Conservation (phyloP, 2,888 invertebrate species). For the Automeris io region DNA sequence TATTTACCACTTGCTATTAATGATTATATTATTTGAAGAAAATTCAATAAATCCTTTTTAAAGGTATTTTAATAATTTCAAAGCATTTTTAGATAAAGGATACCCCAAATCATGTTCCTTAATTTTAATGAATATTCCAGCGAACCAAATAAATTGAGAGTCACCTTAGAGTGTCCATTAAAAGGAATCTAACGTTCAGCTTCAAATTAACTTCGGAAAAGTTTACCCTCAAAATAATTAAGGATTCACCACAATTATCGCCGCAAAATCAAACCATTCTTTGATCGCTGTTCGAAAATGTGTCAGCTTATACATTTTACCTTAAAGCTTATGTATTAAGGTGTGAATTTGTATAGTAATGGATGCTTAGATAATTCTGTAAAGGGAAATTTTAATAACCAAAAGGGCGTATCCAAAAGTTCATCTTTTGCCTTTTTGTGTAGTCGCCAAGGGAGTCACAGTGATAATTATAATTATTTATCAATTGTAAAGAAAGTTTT, state of each 20-base stretch:
- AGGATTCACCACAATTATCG: conserved; percentile 76
- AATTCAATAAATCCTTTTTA: too few species aligned
- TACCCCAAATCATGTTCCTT: conserved; percentile 31
- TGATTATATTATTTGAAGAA: too few species aligned
- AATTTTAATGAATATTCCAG: conserved; percentile 66
- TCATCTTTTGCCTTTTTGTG: conserved; percentile 68
- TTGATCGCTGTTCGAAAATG: conserved; percentile 62
- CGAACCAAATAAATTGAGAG: conserved; percentile 69
- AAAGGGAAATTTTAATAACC: conserved; percentile 66
- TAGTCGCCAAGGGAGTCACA: conserved; percentile 58
- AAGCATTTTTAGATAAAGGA: conserved; percentile 3
- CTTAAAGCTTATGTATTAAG: conserved; percentile 31
- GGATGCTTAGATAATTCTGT: conserved; percentile 40
- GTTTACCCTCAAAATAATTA: conserved; percentile 77
- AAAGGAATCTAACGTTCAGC: conserved; percentile 66
- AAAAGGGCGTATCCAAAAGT: conserved; percentile 59
- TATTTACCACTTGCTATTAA: too few species aligned
- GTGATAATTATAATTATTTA: conserved; percentile 75
- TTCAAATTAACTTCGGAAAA: conserved; percentile 71
- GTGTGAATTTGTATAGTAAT: conserved; percentile 30
- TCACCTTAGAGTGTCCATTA: conserved; percentile 72
- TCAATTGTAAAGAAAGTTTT: conserved; percentile 68
- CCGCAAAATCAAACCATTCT: conserved; percentile 73
- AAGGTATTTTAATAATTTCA: conserved; percentile 35
- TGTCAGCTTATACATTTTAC: conserved; percentile 32